Evolutionary conservation across 1,140 invertebrate genomes (phyloP).

Genomic region (Hypothenemus hampei): DNA sequence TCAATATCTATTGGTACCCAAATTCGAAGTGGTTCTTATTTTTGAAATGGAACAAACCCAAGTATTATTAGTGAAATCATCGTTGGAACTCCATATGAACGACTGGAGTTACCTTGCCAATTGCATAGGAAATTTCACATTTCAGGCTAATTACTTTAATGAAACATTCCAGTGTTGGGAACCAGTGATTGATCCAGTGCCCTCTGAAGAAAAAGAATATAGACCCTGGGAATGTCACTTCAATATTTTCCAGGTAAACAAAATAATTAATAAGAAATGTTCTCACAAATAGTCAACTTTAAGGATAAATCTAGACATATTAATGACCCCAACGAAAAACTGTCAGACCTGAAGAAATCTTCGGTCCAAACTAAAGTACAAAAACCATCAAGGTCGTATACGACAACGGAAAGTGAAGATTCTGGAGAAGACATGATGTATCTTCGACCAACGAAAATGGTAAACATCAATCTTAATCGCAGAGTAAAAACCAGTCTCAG

Average conservation of each 20-base stretch:
- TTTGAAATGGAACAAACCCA: conserved; percentile 42
- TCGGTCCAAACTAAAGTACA: conserved; percentile 17
- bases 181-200: conserved; percentile 70
- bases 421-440: conserved; percentile 45
- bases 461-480: conserved; percentile 35
- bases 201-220: conserved; percentile 61
- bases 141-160: conserved; percentile 72
- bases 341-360: conserved; percentile 18
- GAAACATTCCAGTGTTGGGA: conserved; percentile 70
- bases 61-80: conserved; percentile 48
- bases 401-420: conserved; percentile 41
- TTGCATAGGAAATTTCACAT: conserved; percentile 53
- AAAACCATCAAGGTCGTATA: conserved; percentile 32
- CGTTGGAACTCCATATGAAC: conserved; percentile 54
- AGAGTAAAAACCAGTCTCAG: conserved; percentile 47
- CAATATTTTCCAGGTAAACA: conserved; percentile 53
- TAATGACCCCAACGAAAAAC: conserved; percentile 32
- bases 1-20: conserved; percentile 34
- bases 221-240: conserved; percentile 69
- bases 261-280: neutral
- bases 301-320: conserved; percentile 42
- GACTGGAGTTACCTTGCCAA: conserved; percentile 63
- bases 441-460: conserved; percentile 38
- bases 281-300: conserved; percentile 1
- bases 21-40: conserved; percentile 40